Percentiles rank a stretch among this genome's conserved stretches.
Conservation (phyloP, 2,113 vertebrate species). For the Coracopsis vasa region DNA sequence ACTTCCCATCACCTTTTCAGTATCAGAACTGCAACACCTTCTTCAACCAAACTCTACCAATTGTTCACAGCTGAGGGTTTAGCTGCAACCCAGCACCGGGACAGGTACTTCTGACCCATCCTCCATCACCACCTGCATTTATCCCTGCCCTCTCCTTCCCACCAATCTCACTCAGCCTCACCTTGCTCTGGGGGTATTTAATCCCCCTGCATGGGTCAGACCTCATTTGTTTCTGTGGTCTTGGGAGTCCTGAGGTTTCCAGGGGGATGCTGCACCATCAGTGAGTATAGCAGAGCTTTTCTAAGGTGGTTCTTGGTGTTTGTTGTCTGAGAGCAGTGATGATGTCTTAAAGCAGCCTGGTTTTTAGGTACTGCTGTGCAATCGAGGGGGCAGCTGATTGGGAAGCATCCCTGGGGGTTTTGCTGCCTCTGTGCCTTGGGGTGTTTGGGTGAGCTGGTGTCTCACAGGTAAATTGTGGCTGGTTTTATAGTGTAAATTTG, state of each 20-base stretch:
- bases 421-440: background rate
- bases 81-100: fast-evolving
- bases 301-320: background rate
- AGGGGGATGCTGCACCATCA: fast-evolving
- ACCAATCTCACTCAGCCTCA: background rate
- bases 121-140: background rate
- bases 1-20: background rate
- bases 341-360: background rate
- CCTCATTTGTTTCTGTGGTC: fast-evolving
- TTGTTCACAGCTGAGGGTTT: background rate
- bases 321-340: background rate
- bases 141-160: background rate
- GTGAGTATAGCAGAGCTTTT: fast-evolving
- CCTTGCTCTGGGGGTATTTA: background rate
- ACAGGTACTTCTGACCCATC: background rate
- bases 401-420: background rate
- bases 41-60: fast-evolving
- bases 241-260: background rate
- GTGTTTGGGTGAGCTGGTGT: background rate
- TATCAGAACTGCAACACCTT: background rate
- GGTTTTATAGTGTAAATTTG: fast-evolving
- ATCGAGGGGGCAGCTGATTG: background rate
- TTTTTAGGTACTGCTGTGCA: background rate
- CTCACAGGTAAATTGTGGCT: background rate
- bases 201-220: fast-evolving